Evolutionary conservation across 53 echinoderm and acorn worm species (phyloP).

Genomic region (Arbacia lixula): DNA sequence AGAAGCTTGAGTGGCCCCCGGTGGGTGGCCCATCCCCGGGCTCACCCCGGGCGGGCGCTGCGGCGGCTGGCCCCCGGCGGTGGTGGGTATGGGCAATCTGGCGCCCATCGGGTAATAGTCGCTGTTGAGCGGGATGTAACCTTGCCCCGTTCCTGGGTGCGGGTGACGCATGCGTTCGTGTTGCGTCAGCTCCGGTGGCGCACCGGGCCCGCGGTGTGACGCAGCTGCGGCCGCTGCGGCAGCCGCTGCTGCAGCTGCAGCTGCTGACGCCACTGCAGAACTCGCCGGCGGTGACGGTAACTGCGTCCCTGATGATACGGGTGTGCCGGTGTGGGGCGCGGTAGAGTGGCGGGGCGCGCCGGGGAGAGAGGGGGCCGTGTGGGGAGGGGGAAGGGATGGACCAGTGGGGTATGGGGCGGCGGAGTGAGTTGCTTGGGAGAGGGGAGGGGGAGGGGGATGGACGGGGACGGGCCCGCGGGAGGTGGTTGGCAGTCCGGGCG

Average conservation of each 20-base stretch:
- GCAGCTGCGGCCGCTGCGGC: constrained; percentile 13
- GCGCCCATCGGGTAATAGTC: constrained; percentile 29
- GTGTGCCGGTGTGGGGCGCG: background rate
- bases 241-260: background rate
- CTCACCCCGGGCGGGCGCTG: constrained; percentile 3
- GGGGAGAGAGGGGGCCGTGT: background rate
- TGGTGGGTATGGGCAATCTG: constrained; percentile 2
- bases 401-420: background rate
- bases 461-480: too few species aligned
- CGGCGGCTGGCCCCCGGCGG: background rate
- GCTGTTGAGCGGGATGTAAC: constrained; percentile 39
- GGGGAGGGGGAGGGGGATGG: constrained; percentile 17
- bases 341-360: background rate
- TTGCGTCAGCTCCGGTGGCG: background rate
- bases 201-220: too few species aligned
- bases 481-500: too few species aligned
- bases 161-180: background rate
- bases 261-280: constrained; percentile 2
- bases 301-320: background rate
- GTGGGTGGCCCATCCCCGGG: constrained; percentile 11
- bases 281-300: too few species aligned
- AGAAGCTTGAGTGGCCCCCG: constrained; percentile 12
- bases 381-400: constrained; percentile 1
- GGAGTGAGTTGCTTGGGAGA: constrained; percentile 8
- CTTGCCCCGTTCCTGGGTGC: constrained; percentile 15